Evolutionary conservation across 2,113 vertebrate genomes (phyloP).

Genomic region (Calidris pugnax): DNA sequence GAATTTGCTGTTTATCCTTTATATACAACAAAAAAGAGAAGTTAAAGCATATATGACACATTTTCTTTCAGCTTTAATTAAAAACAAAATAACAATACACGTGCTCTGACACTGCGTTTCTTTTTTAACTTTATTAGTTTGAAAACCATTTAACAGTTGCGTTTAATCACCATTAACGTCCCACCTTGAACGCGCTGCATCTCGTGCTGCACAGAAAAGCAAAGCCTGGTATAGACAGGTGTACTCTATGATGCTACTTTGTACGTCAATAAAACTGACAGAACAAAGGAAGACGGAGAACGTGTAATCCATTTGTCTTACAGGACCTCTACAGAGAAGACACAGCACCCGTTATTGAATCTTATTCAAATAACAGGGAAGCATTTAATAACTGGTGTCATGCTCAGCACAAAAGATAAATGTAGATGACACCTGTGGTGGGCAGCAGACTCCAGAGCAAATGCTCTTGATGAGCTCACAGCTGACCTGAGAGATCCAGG

Average conservation of each 20-base stretch:
- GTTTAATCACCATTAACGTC: conserved; percentile 34
- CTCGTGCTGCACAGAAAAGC: not conserved
- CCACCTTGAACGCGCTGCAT: not conserved
- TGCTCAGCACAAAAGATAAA: not conserved
- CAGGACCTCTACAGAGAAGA: conserved; percentile 13
- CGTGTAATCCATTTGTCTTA: conserved; percentile 42
- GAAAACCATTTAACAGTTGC: conserved; percentile 7
- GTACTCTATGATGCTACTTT: not conserved
- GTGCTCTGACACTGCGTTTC: not conserved
- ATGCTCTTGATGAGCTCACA: not conserved
- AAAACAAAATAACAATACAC: not conserved
- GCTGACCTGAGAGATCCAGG: not conserved
- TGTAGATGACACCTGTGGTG: not conserved
- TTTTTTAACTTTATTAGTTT: not conserved
- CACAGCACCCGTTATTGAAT: not conserved
- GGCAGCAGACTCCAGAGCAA: not conserved
- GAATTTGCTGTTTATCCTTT: not conserved
- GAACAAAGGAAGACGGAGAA: conserved; percentile 37
- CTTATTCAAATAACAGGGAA: conserved; percentile 9
- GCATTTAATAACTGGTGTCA: not conserved
- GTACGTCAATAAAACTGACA: conserved; percentile 47
- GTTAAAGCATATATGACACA: not conserved
- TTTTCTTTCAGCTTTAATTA: not conserved
- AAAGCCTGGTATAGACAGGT: conserved; percentile 12
- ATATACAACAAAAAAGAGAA: not conserved